Conservation (phyloP, 2,797 vertebrate species). For the Cirrhinus molitorella region DNA sequence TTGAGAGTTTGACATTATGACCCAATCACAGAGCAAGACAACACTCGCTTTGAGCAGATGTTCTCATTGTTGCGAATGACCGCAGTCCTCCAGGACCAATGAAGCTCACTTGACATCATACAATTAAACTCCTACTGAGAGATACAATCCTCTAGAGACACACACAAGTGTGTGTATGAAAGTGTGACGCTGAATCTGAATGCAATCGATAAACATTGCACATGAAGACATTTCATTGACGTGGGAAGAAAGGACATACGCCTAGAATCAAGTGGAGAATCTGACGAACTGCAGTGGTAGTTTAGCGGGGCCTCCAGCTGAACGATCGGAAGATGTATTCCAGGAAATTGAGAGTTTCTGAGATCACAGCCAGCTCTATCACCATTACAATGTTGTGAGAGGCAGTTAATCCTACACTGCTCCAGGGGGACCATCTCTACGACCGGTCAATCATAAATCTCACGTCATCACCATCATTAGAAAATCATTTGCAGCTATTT, state of each 20-base stretch:
- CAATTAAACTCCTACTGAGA: constrained; percentile 29
- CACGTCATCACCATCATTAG: constrained; percentile 24
- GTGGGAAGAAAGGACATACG: neutral
- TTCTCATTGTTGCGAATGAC: constrained; percentile 14
- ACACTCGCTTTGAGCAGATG: constrained; percentile 33
- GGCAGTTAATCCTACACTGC: constrained; percentile 43
- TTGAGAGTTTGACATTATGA: constrained; percentile 35
- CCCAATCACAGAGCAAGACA: constrained; percentile 46
- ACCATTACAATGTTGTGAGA: constrained; percentile 35
- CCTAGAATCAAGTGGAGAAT: neutral
- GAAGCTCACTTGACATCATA: constrained; percentile 41
- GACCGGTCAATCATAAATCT: constrained; percentile 25
- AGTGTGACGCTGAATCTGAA: neutral
- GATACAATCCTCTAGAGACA: constrained; percentile 12
- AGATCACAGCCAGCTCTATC: constrained; percentile 49
- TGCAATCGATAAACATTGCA: neutral
- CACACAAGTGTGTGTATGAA: neutral
- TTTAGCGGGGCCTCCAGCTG: constrained; percentile 18
- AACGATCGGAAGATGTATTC: constrained; percentile 41
- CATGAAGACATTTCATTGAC: neutral
- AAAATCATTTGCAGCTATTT: constrained; percentile 36
- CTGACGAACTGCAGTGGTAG: constrained; percentile 2
- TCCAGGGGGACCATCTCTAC: constrained; percentile 30
- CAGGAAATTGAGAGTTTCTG: constrained; percentile 41
- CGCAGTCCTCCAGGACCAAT: constrained; percentile 20